Base-by-base conservation (phyloP, 2,113 vertebrate species). In the Megaceryle torquata region DNA sequence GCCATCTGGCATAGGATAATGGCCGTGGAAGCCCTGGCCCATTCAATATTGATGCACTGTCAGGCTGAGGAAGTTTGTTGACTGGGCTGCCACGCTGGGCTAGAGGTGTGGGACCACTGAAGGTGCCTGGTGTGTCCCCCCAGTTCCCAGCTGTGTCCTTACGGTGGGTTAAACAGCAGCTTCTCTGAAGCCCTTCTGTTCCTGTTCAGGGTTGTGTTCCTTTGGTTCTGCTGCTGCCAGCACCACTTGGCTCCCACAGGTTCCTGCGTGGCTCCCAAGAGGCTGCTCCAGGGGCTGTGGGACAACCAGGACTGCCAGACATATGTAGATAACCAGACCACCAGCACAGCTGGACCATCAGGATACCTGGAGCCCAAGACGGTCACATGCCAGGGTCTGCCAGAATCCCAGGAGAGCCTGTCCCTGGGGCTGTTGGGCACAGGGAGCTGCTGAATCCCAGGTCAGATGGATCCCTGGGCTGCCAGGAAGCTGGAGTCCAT, bases 41-140 rank as follows among this genome's bases (percentile, higher is more conserved):
- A 10, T 24, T 46, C 53, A 35, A 24, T 44, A 6, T 6, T 41
- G 50, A 29, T 64, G 33, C 37, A 16, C n/a, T 60, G 63, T 60
- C 44, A 21, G 46, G 35, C 64, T 60, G 26, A 69, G 48, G 26
- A 44, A 4, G 24, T 28, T 76, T 33, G 64, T 26, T 70, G 70
- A 11, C 11, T 2, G 1, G 44, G 56, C 18, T 80, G 48, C 13
- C 35, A 14, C 26, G 9, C 60, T 1, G 1, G 35, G 57, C 37
- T 5, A 16, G 48, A 53, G 35, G 4, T 54, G 21, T 67, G 79
- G 51, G 46, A 51, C 14, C 6, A 1, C 3, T 50, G 13, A 0
- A 0, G 11, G 13, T 56, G 44, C 41, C 35, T 17, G 4, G 11
- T 18, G 15, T 12, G n/a, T n/a, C 2, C 6, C 24, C 10, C 6